These are phyloP conservation scores for Timema podura DNA, from an alignment of 2,888 invertebrate species.

Conservation along the genomic window DNA sequence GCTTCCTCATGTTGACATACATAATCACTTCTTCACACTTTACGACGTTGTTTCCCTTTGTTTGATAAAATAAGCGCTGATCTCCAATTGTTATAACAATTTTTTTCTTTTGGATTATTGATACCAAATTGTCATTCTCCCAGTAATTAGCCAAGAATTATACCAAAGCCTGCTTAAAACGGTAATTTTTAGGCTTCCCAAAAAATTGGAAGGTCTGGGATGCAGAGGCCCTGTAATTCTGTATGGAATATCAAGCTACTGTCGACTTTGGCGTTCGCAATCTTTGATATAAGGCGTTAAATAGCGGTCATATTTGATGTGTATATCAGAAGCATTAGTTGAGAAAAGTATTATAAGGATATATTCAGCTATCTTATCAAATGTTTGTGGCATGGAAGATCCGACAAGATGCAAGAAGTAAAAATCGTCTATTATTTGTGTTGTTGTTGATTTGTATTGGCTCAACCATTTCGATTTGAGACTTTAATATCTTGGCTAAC, in stretches of 20 bases:
- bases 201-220: constrained; percentile 37
- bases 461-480: constrained; percentile 12
- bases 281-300: constrained; percentile 25
- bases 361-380: constrained; percentile 37
- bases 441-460: constrained; percentile 32
- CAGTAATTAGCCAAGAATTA: constrained; percentile 37
- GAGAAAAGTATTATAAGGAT: constrained; percentile 37
- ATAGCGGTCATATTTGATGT: constrained; percentile 39
- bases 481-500: constrained; percentile 27
- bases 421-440: constrained; percentile 38
- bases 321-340: constrained; percentile 34
- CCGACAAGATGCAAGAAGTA: constrained; percentile 35
- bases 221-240: constrained; percentile 16
- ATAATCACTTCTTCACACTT: constrained; percentile 33
- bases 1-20: constrained; percentile 37
- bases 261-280: constrained; percentile 22
- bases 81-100: not conserved
- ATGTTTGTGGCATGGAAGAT: constrained; percentile 35
- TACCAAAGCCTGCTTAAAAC: constrained; percentile 39
- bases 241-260: constrained; percentile 17
- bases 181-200: constrained; percentile 37
- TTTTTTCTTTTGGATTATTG: constrained; percentile 8
- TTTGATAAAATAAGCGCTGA: constrained; percentile 2
- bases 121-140: constrained; percentile 25
- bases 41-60: constrained; percentile 18